Base-by-base conservation (phyloP, 35 echinoderm and acorn worm genomes). In the Holothuria glaberrima region DNA sequence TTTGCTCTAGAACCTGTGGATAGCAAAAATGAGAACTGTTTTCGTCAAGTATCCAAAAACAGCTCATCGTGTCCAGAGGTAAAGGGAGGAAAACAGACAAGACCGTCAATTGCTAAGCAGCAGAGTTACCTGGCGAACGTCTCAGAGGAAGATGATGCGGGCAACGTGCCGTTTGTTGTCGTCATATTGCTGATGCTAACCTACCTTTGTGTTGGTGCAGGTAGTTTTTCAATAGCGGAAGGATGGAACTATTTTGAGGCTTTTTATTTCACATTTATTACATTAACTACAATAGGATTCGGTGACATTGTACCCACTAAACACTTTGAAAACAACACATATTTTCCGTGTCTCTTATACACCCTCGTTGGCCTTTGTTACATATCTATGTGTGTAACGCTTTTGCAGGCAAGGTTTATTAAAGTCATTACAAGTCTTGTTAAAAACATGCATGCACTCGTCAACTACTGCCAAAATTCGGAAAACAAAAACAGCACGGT, bases 371-470 rank as follows among this genome's bases (percentile, higher is more conserved):
- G 97, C 12, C 88, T 99, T 17, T 88, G 93, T 59, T 90, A 95
- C 26, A 99, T 99, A 83, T 95, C 97, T 17, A 99, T 95, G 93
- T 95, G 93, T 63, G 94, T 99, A n/a, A 85, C 97, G 2, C 70
- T 99, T 3, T 85, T 92, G 0, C 97, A 95, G 56, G 87, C 80
- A 16, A 93, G 63, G 30, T 89, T 74, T 14, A 57, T 84, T 4
- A 84, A 16, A n/a, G 52, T 84, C 5, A 56, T 84, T 30, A 84
- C 80, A 32, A 61, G 17, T 7, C 27, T 63, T 20, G 80, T 48
- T 4, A 19, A 84, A 21, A 61, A 63, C 20, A 17, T 84, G 54
- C 52, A 32, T 59, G 48, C 54, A 4, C 17, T 61, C n/a, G 24
- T 61, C 13, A 84, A 22, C 28, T 48, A n/a, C 6, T 82, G 77